phyloP scores from a whole-genome alignment of 2,888 invertebrate species.

The Drosophila barbarae region DNA sequence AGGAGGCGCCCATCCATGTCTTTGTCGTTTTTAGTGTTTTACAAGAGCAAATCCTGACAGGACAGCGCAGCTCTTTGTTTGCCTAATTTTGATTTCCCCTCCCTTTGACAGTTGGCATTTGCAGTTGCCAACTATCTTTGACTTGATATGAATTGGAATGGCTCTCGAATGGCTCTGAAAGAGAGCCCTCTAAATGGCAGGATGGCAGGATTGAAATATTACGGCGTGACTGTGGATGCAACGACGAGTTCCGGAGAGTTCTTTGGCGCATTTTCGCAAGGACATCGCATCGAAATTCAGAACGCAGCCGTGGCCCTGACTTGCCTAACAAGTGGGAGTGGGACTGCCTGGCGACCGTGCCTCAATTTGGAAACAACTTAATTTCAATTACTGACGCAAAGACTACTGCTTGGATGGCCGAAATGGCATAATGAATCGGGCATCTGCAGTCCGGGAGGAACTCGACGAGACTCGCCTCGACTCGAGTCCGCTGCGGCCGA shows the following conservation, averaged over 20 bases:
- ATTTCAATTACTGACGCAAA: constrained; percentile 58
- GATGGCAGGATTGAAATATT: constrained; percentile 12
- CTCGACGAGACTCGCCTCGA: neutral
- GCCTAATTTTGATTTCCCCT: constrained; percentile 60
- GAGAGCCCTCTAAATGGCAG: constrained; percentile 6
- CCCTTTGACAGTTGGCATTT: constrained; percentile 68
- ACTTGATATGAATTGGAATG: constrained; percentile 48
- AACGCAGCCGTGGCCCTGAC: constrained; percentile 19
- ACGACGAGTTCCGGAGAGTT: constrained; percentile 13
- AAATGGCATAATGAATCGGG: constrained; percentile 41
- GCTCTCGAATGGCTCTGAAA: constrained; percentile 11
- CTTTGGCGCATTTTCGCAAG: constrained; percentile 30
- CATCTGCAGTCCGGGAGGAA: constrained; percentile 14
- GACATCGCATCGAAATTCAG: constrained; percentile 41
- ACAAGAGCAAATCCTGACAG: constrained; percentile 68
- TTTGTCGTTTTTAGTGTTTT: constrained; percentile 63
- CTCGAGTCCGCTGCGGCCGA: constrained; percentile 26
- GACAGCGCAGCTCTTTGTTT: constrained; percentile 51
- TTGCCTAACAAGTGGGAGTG: constrained; percentile 24
- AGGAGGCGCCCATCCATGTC: constrained; percentile 10
- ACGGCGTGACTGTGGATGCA: constrained; percentile 11
- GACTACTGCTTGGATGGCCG: constrained; percentile 27
- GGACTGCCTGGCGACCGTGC: constrained; percentile 12
- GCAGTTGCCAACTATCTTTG: constrained; percentile 54
- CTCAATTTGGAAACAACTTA: constrained; percentile 48